phyloP scores from a whole-genome alignment of 2,113 vertebrate species.

The Tor tambroides region DNA sequence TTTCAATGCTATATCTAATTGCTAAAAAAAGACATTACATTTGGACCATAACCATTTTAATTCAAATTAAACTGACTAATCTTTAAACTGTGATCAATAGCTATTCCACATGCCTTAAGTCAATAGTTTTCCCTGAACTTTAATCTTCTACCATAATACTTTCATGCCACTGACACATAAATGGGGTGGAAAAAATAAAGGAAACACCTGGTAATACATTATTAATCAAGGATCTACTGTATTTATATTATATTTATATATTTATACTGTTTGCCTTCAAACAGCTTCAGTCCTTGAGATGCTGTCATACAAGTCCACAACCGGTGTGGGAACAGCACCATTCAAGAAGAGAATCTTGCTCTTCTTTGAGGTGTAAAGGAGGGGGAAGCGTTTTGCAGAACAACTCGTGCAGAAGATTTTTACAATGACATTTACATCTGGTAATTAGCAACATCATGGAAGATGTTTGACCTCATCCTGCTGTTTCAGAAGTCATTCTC shows the following conservation, averaged over 20 bases:
- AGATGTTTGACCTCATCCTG: neutral
- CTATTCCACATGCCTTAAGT: neutral
- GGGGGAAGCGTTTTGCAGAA: neutral
- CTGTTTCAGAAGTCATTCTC: neutral
- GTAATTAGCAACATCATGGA: neutral
- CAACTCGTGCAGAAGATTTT: neutral
- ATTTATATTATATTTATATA: too few relatives aligned
- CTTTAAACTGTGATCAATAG: neutral
- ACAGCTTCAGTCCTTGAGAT: neutral
- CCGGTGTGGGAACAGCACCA: neutral
- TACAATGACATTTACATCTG: neutral
- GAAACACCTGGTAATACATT: neutral
- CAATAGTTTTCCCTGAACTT: neutral
- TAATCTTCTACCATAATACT: neutral
- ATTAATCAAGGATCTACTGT: neutral
- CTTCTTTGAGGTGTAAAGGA: neutral
- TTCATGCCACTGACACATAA: neutral
- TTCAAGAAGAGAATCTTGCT: neutral
- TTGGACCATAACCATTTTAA: neutral
- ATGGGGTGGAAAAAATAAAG: slow-evolving; percentile 30
- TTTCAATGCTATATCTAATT: too few relatives aligned
- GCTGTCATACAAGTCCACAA: neutral
- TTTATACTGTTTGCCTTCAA: neutral
- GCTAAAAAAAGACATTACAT: neutral
- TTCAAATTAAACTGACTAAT: neutral